A percentile compares a stretch with the other conserved stretches of the same genome.
Evolutionary conservation across 2,797 vertebrate genomes (phyloP).

Genomic region (Eremophila alpestris): DNA sequence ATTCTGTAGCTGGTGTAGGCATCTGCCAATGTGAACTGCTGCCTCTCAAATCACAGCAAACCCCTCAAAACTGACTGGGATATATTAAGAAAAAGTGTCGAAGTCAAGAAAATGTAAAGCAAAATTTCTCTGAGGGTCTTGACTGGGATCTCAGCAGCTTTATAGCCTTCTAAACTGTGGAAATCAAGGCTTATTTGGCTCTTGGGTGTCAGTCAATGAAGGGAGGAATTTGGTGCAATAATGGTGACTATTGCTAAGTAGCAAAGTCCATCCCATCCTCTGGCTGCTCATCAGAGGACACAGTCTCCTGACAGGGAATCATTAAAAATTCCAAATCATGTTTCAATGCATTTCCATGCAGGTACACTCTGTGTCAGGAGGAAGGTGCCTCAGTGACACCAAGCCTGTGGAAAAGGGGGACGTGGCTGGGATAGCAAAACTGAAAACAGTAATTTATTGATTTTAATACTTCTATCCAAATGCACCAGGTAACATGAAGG

Average conservation of each 20-base stretch:
- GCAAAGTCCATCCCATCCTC: not conserved
- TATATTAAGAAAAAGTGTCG: not conserved
- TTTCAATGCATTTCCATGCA: not conserved
- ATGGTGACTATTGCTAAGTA: not conserved
- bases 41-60: not conserved
- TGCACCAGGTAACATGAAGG: not conserved
- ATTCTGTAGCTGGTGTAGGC: not conserved
- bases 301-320: not conserved
- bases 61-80: not conserved
- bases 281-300: not conserved
- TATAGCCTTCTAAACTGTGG: not conserved
- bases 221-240: not conserved
- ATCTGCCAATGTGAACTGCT: not conserved
- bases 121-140: not conserved
- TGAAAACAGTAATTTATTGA: constrained; percentile 17
- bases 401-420: not conserved
- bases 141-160: not conserved
- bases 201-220: not conserved
- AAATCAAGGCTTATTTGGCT: not conserved
- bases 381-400: not conserved
- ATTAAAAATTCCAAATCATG: not conserved
- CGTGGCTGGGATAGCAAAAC: not conserved
- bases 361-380: not conserved
- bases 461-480: constrained; percentile 8
- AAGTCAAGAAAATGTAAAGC: not conserved